phyloP scores from a whole-genome alignment of 1,140 invertebrate genomes.

The Microplitis demolitor region DNA sequence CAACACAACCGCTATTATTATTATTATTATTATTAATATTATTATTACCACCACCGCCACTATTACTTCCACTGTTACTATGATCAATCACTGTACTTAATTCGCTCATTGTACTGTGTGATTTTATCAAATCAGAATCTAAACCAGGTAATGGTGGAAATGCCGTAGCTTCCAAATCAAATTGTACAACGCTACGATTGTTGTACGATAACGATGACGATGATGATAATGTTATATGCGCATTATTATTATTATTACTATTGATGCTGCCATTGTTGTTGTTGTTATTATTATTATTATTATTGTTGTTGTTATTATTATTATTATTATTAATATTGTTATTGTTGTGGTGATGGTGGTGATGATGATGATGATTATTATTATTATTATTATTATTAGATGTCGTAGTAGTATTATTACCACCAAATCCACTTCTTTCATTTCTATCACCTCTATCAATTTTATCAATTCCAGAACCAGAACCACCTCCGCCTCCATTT shows the following conservation, averaged over 20 bases:
- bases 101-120: constrained; percentile 46
- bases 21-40: no score
- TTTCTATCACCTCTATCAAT: no score
- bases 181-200: constrained; percentile 65
- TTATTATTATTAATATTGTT: constrained; percentile 13
- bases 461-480: no score
- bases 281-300: no score
- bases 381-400: constrained; percentile 12
- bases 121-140: constrained; percentile 49
- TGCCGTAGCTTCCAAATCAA: constrained; percentile 80
- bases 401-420: background rate
- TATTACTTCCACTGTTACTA: no score
- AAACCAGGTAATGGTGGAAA: constrained; percentile 81
- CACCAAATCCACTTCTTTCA: no score
- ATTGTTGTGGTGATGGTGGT: constrained; percentile 22
- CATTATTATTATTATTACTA: no score
- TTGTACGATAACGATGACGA: constrained; percentile 33
- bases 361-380: constrained; percentile 18
- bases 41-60: no score
- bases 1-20: no score
- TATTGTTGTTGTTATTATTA: constrained; percentile 36
- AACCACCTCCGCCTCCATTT: no score
- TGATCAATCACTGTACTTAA: constrained; percentile 25
- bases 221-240: no score
- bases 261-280: no score